Conservation (phyloP, 2,888 invertebrate species). For the Meiosimyza decipiens region DNA sequence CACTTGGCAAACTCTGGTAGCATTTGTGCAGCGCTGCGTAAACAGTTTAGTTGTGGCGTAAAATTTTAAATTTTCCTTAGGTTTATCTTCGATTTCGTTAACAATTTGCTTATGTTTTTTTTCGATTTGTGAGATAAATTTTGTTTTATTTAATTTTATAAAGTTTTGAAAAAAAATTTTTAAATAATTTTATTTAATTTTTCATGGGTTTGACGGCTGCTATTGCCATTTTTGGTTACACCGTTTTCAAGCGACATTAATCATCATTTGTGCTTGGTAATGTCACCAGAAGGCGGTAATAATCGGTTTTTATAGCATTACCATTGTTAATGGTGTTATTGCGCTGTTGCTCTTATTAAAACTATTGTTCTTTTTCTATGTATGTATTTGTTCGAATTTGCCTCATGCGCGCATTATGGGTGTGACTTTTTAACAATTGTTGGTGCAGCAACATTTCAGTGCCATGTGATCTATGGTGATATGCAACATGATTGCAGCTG, state of each 20-base stretch:
- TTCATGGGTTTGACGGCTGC: background rate
- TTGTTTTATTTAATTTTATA: background rate
- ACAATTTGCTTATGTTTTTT: too few species aligned
- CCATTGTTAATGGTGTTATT: background rate
- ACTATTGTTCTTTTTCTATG: background rate
- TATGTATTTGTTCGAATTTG: background rate
- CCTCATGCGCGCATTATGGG: constrained; percentile 1
- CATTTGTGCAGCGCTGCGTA: too few species aligned
- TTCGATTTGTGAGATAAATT: background rate
- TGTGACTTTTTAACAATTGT: constrained; percentile 7
- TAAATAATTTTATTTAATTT: background rate
- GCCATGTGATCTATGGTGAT: background rate
- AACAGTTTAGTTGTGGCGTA: too few species aligned
- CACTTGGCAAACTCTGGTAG: too few species aligned
- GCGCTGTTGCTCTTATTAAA: background rate
- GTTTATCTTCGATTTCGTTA: too few species aligned
- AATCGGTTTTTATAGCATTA: constrained; percentile 1
- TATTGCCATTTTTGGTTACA: background rate
- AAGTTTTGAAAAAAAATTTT: too few species aligned
- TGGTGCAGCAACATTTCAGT: background rate
- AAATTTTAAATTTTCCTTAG: too few species aligned
- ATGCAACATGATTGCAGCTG: too few species aligned
- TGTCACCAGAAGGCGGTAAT: constrained; percentile 16
- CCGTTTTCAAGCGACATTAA: background rate
- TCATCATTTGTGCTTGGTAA: constrained; percentile 10